Percentiles rank a stretch among this genome's conserved stretches.
These are phyloP conservation scores for Rousettus madagascariensis DNA, from an alignment of 2,797 vertebrate species.

Conservation along the genomic window DNA sequence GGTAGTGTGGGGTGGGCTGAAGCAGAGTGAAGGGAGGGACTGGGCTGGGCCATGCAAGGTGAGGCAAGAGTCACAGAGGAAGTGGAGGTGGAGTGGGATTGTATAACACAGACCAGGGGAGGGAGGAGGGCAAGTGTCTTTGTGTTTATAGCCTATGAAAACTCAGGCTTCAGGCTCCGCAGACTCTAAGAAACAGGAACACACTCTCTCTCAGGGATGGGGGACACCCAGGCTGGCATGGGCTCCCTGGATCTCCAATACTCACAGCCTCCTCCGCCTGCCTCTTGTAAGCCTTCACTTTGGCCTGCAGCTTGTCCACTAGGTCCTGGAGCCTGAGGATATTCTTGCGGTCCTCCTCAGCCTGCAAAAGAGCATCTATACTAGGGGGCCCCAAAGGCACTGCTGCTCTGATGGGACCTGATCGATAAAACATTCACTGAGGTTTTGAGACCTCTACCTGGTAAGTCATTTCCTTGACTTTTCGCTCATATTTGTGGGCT, in stretches of 20 bases:
- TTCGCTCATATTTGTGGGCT: conserved; percentile 88
- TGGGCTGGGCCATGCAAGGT: rapidly evolving
- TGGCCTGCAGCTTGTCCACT: conserved; percentile 94
- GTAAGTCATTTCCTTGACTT: conserved; percentile 90
- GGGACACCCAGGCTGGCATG: too few species aligned
- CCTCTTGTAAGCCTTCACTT: conserved; percentile 95
- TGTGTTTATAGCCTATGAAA: background rate
- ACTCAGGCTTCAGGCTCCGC: background rate
- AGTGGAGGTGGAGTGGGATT: background rate
- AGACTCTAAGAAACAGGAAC: background rate
- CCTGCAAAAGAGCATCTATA: conserved; percentile 79
- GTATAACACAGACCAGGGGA: background rate
- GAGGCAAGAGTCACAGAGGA: background rate
- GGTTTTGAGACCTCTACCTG: conserved; percentile 83
- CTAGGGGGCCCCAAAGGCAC: background rate
- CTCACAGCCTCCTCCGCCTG: conserved; percentile 93
- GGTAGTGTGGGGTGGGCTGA: background rate
- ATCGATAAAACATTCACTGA: rapidly evolving
- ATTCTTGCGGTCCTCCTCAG: conserved; percentile 95
- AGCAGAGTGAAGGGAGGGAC: background rate
- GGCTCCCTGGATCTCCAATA: background rate
- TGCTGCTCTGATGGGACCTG: rapidly evolving
- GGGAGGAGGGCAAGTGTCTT: background rate
- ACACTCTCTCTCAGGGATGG: rapidly evolving
- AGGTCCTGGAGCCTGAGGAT: conserved; percentile 91